Percentiles rank a stretch among this genome's conserved stretches.
Conservation (phyloP, 2,888 invertebrate genomes). For the Drosophila neotestacea region DNA sequence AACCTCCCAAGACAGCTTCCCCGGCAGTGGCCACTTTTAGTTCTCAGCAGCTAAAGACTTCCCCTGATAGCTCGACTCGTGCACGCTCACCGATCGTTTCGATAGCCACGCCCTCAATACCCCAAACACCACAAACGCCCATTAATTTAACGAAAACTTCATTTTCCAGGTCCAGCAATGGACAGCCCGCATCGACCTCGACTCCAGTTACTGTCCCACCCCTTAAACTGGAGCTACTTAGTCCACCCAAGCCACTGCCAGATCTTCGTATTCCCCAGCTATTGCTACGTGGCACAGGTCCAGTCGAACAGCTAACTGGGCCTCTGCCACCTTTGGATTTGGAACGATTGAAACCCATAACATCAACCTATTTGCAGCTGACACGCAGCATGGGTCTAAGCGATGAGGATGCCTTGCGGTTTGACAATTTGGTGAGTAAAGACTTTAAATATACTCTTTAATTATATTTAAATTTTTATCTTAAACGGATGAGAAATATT, state of each 20-base stretch:
- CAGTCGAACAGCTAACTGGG: conserved; percentile 30
- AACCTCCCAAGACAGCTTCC: conserved; percentile 43
- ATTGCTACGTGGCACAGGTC: conserved; percentile 45
- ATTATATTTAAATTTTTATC: not conserved
- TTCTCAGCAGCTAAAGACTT: conserved; percentile 56
- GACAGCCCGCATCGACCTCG: conserved; percentile 59
- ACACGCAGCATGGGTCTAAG: conserved; percentile 90
- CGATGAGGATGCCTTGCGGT: conserved; percentile 87
- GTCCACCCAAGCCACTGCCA: conserved; percentile 67
- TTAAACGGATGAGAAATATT: not conserved
- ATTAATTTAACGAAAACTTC: conserved; percentile 82
- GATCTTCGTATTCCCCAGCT: conserved; percentile 68
- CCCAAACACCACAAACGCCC: conserved; percentile 69
- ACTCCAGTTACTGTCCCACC: conserved; percentile 57
- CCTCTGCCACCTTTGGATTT: conserved; percentile 80
- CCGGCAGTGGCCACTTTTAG: conserved; percentile 25
- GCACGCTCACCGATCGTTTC: conserved; percentile 58
- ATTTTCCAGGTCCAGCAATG: conserved; percentile 77
- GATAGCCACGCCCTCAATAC: conserved; percentile 48
- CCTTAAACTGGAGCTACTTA: conserved; percentile 67
- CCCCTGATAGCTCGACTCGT: conserved; percentile 55
- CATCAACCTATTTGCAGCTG: conserved; percentile 94
- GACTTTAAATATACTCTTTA: conserved; percentile 84
- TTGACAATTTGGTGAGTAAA: conserved; percentile 88
- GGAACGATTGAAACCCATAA: conserved; percentile 91